Conservation (phyloP, 1,140 invertebrate genomes). For the Microplitis mediator region DNA sequence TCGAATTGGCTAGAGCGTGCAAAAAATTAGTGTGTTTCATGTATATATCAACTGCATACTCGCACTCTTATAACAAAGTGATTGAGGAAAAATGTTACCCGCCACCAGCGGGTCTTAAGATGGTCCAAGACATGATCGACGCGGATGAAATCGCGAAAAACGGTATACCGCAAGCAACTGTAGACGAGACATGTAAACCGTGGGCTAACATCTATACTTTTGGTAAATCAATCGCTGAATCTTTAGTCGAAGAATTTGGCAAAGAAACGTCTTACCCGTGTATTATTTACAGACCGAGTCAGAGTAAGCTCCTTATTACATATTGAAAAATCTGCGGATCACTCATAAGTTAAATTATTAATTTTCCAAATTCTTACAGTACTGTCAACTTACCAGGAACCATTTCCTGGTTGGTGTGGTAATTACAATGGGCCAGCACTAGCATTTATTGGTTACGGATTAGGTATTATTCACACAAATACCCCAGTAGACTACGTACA, state of each 20-base stretch:
- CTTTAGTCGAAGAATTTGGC: slow-evolving; percentile 61
- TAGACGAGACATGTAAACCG: slow-evolving; percentile 56
- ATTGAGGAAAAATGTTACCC: slow-evolving; percentile 66
- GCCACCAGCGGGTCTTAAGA: slow-evolving; percentile 54
- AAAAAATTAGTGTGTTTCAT: slow-evolving; percentile 54
- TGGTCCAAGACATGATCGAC: slow-evolving; percentile 57
- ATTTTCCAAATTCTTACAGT: slow-evolving; percentile 58
- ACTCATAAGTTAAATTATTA: neutral
- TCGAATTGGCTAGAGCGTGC: slow-evolving; percentile 67
- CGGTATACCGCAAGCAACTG: slow-evolving; percentile 45
- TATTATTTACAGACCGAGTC: slow-evolving; percentile 66
- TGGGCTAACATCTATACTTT: slow-evolving; percentile 68
- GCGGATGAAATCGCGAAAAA: slow-evolving; percentile 29
- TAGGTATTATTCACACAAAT: slow-evolving; percentile 72
- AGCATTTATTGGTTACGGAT: slow-evolving; percentile 61
- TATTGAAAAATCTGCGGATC: neutral
- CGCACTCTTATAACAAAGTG: slow-evolving; percentile 51
- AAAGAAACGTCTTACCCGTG: slow-evolving; percentile 64
- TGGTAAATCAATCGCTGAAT: slow-evolving; percentile 68
- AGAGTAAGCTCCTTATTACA: slow-evolving; percentile 54
- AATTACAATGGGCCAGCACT: slow-evolving; percentile 75
- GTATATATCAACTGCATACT: slow-evolving; percentile 49
- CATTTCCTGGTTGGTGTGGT: slow-evolving; percentile 74
- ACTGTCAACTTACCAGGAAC: slow-evolving; percentile 74
- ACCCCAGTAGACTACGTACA: slow-evolving; percentile 35